Conservation (phyloP, 2,797 vertebrate genomes). For the Iguana delicatissima region DNA sequence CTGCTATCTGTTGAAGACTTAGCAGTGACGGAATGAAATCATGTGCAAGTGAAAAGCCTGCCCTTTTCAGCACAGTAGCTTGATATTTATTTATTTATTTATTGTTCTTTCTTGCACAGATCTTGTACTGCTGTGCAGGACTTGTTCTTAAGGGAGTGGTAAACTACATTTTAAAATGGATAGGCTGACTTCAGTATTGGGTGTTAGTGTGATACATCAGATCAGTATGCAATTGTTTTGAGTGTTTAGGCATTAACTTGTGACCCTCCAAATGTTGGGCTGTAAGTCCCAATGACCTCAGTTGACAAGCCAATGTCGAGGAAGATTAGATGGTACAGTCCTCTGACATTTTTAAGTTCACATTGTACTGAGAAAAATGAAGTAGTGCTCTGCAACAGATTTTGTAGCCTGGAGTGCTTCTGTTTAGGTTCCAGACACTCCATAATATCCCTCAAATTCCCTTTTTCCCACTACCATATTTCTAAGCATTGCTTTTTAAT, state of each 20-base stretch:
- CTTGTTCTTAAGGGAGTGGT: background rate
- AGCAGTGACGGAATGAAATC: background rate
- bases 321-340: too few species aligned
- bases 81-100: conserved; percentile 7
- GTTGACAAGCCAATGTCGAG: background rate
- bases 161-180: background rate
- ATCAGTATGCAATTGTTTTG: background rate
- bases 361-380: too few species aligned
- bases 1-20: background rate
- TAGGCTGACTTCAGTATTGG: background rate
- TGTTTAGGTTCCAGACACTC: too few species aligned
- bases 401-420: background rate
- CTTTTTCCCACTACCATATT: too few species aligned
- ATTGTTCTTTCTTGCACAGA: background rate
- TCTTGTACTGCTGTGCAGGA: background rate
- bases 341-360: too few species aligned
- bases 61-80: background rate
- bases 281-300: background rate
- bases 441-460: background rate
- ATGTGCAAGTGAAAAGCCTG: background rate
- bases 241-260: background rate
- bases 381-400: background rate
- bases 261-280: background rate
- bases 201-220: background rate
- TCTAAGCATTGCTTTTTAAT: background rate